Evolutionary conservation across 2,888 invertebrate genomes (phyloP).

Genomic region (Cactoblastis cactorum): DNA sequence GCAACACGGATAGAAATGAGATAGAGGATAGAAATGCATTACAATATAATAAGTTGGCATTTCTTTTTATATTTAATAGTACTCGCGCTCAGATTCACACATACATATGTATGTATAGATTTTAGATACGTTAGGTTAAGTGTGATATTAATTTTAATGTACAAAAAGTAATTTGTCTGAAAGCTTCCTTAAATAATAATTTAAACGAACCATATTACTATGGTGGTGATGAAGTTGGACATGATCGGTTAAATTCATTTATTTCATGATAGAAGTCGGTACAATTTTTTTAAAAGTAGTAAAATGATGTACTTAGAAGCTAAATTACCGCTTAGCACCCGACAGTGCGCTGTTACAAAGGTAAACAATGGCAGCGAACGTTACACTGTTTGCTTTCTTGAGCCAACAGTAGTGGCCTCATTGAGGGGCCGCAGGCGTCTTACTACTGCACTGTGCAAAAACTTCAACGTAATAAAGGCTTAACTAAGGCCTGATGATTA

Average conservation of each 20-base stretch:
- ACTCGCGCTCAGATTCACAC: no score
- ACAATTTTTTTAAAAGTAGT: neutral
- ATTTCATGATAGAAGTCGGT: neutral
- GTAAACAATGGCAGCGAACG: slow-evolving; percentile 48
- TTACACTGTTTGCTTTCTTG: slow-evolving; percentile 49
- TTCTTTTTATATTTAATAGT: no score
- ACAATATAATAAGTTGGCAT: no score
- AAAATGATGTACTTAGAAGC: slow-evolving; percentile 18
- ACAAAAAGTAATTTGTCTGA: no score
- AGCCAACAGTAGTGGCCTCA: slow-evolving; percentile 58
- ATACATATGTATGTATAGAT: no score
- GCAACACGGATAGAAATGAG: neutral
- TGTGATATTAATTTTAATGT: no score
- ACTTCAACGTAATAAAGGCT: slow-evolving; percentile 31
- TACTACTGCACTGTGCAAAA: slow-evolving; percentile 32
- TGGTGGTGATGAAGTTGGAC: no score
- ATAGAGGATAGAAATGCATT: no score
- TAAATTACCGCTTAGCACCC: slow-evolving; percentile 45
- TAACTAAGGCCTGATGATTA: slow-evolving; percentile 35
- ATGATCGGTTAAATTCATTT: no score
- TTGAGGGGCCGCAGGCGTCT: slow-evolving; percentile 45
- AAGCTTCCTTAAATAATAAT: no score
- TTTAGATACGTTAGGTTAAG: no score
- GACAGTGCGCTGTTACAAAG: slow-evolving; percentile 46
- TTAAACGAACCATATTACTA: no score